Base-by-base conservation (phyloP, 2,113 vertebrate species). In the Verasper variegatus region DNA sequence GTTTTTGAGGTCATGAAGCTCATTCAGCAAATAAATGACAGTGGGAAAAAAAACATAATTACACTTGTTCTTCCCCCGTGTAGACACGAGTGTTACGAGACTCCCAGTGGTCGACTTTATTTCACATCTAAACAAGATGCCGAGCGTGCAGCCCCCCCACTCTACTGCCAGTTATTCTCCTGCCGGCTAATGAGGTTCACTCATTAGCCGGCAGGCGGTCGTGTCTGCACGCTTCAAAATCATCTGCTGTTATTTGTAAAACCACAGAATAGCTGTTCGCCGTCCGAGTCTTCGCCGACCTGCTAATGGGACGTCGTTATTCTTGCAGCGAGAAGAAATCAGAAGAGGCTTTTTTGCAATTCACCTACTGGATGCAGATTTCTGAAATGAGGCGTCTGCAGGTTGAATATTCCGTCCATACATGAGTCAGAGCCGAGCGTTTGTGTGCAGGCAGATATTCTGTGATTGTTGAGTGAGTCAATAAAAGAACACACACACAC, bases 1-100 rank as follows among this genome's bases (percentile, higher is more conserved):
- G 21, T 37, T 67, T 75, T 76, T 66, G 62, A 58, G 42, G 42
- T 45, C 45, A 4, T 4, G 45, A 47, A 13, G 15, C 45, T 75
- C 59, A 78, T 71, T 81, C 62, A 75, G 66, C 21, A 60, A 78
- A 78, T 51, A 78, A 80, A 66, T 62, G 35, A 72, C 37, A 47
- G 21, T 21, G 15, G 52, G 31, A 35, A 26, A 59, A 24, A 31
- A 65, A 31, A 67, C 66, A 37, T 69, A 65, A 82, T 74, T 71
- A 31, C 45, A n/a, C 49, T 45, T 12, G 3, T 15, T 45, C 42
- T 14, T 45, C 45, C 45, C 13, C 45, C 45, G 14, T 47, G 15
- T 47, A 17, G 13, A 17, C 45, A 47, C 45, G 10, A 40, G 40
- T 40, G 40, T 11, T 40, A 40, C 14, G 3, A 47, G 45, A 4